Evolutionary conservation across 2,113 vertebrate species (phyloP).

Genomic region (human (Homo sapiens)): DNA sequence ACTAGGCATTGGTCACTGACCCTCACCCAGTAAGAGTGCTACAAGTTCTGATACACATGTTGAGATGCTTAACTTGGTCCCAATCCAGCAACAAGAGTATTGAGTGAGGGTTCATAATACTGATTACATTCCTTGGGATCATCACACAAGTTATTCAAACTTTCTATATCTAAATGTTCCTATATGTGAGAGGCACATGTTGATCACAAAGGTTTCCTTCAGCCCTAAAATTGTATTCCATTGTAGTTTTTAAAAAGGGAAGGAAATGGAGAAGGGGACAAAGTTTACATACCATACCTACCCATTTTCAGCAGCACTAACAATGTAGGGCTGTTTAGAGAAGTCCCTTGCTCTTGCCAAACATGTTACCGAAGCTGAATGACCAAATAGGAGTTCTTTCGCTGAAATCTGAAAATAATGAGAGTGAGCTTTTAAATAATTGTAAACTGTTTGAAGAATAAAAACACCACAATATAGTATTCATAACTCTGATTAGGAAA

Average conservation of each 20-base stretch:
- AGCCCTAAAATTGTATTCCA: neutral
- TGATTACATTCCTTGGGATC: neutral
- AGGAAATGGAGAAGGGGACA: neutral
- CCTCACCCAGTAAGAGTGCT: neutral
- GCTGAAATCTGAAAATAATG: constrained; percentile 84
- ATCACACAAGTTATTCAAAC: neutral
- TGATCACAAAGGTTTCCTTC: neutral
- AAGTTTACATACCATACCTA: constrained; percentile 69
- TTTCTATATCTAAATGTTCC: neutral
- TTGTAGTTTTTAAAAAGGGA: neutral
- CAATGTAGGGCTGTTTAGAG: constrained; percentile 87
- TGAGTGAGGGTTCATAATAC: neutral
- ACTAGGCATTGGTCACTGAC: neutral
- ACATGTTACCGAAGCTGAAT: constrained; percentile 85
- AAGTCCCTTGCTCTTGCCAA: constrained; percentile 89
- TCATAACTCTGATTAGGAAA: neutral
- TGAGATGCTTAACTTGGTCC: neutral
- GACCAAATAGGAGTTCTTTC: constrained; percentile 87
- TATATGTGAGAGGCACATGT: neutral
- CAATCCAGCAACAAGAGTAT: neutral
- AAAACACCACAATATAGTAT: neutral
- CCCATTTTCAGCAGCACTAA: constrained; percentile 89
- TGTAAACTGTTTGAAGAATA: neutral
- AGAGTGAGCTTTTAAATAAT: constrained; percentile 27
- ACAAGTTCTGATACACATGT: neutral